A percentile compares a stretch with the other conserved stretches of the same genome.
Conservation (phyloP, 35 echinoderm and acorn worm species). For the Hemicentrotus pulcherrimus region DNA sequence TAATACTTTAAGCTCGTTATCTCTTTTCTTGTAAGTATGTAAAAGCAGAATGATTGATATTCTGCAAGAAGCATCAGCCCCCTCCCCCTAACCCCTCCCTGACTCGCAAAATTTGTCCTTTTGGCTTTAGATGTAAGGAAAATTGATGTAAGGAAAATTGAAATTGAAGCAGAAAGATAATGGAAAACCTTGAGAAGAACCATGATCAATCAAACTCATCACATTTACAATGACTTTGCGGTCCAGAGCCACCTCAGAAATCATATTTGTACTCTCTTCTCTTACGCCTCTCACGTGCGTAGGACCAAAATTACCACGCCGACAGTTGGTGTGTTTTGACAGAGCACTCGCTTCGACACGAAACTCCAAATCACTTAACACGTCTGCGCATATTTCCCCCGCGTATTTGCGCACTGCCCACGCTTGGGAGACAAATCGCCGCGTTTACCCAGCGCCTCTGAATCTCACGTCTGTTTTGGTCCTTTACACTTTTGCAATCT, state of each 20-base stretch:
- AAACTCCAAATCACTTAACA: slow-evolving; percentile 19
- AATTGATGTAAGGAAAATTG: not conserved
- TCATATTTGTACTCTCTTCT: not conserved
- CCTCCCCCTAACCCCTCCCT: too few species aligned
- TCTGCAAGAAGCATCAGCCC: too few species aligned
- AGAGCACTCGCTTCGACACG: not conserved
- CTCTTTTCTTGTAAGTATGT: too few species aligned
- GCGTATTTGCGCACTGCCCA: slow-evolving; percentile 31
- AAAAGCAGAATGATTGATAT: too few species aligned
- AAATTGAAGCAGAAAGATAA: not conserved
- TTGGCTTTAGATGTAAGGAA: too few species aligned
- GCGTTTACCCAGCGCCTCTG: too few species aligned
- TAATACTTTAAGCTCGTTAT: too few species aligned
- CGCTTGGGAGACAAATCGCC: not conserved
- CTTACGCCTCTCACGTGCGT: not conserved
- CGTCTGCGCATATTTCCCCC: slow-evolving; percentile 29
- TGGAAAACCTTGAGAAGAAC: not conserved
- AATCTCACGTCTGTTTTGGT: not conserved
- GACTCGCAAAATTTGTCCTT: too few species aligned
- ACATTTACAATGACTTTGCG: not conserved
- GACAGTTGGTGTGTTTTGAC: not conserved
- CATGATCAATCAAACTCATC: not conserved
- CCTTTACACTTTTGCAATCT: not conserved
- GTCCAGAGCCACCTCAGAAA: not conserved
- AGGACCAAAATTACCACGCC: not conserved